Evolutionary conservation across 1,140 invertebrate species (phyloP).

Genomic region (Macrobrachium nipponense): DNA sequence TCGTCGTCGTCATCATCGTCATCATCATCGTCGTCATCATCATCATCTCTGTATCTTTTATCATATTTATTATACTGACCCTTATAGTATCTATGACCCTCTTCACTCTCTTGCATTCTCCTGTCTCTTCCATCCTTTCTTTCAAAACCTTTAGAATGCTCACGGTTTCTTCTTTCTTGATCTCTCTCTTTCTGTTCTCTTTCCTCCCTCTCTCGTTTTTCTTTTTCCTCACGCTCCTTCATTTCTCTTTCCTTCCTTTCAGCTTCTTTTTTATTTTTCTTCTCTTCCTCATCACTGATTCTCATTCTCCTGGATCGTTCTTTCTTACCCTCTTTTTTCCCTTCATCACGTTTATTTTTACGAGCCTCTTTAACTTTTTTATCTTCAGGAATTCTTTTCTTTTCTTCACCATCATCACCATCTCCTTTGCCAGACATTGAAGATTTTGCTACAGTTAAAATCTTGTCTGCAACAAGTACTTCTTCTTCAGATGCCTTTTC

Average conservation of each 20-base stretch:
- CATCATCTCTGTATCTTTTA: slow-evolving; percentile 32
- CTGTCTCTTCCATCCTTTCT: not conserved
- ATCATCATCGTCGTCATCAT: slow-evolving; percentile 44
- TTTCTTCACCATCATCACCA: slow-evolving; percentile 35
- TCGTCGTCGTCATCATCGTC: slow-evolving; percentile 41
- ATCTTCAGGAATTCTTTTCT: slow-evolving; percentile 29
- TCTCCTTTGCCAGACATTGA: slow-evolving; percentile 22
- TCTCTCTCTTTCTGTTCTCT: slow-evolving; percentile 9
- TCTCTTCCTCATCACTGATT: slow-evolving; percentile 12
- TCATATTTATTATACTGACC: slow-evolving; percentile 57
- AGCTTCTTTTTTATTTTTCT: slow-evolving; percentile 13
- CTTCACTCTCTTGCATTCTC: not conserved
- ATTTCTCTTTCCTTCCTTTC: slow-evolving; percentile 10
- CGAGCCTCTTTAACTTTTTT: slow-evolving; percentile 20
- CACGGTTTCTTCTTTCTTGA: not conserved
- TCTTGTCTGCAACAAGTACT: slow-evolving; percentile 13
- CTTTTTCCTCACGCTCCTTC: slow-evolving; percentile 13
- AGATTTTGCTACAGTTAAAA: not conserved
- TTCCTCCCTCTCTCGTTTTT: slow-evolving; percentile 10
- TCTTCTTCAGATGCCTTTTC: slow-evolving; percentile 13
- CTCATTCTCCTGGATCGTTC: slow-evolving; percentile 14
- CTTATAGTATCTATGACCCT: slow-evolving; percentile 47
- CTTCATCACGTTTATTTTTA: not conserved
- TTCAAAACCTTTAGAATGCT: slow-evolving; percentile 4
- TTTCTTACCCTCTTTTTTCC: not conserved